phyloP scores from a whole-genome alignment of 2,888 invertebrate genomes.

The Himalopsyche tibetana region DNA sequence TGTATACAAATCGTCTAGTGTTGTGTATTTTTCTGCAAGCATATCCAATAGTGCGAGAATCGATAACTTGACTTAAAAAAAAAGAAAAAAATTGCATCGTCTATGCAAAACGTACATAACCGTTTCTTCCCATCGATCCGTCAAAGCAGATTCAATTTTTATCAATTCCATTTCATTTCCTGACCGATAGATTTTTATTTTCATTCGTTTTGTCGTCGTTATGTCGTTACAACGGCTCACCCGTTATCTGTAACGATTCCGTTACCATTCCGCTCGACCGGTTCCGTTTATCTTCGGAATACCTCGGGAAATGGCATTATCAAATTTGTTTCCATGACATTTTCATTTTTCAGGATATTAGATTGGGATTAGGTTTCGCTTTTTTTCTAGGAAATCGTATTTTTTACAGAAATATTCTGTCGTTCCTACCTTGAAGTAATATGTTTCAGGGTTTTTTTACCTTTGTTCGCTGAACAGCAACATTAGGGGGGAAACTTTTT shows the following conservation, averaged over 20 bases:
- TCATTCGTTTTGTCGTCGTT: conserved; percentile 72
- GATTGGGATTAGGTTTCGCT: conserved; percentile 18
- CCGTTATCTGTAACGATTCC: conserved; percentile 54
- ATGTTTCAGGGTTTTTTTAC: too few relatives aligned
- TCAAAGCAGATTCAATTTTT: conserved; percentile 75
- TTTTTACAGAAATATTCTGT: background rate
- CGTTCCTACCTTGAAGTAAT: too few relatives aligned
- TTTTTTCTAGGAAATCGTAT: conserved; percentile 36
- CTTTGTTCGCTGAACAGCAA: too few relatives aligned
- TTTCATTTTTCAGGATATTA: conserved; percentile 40
- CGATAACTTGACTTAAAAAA: too few relatives aligned
- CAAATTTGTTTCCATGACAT: conserved; percentile 45
- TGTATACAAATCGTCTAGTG: too few relatives aligned
- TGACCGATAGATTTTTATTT: conserved; percentile 76
- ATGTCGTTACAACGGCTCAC: conserved; percentile 56
- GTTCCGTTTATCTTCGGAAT: conserved; percentile 72
- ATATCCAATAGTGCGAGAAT: too few relatives aligned
- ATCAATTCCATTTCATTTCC: conserved; percentile 79
- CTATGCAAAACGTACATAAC: too few relatives aligned
- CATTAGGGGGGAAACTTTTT: too few relatives aligned
- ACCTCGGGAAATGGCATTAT: conserved; percentile 67
- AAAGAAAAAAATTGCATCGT: too few relatives aligned
- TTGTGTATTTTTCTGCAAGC: too few relatives aligned
- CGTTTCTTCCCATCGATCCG: background rate
- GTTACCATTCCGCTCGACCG: conserved; percentile 74